Conservation (phyloP, 2,797 vertebrate species). For the Varecia variegata region DNA sequence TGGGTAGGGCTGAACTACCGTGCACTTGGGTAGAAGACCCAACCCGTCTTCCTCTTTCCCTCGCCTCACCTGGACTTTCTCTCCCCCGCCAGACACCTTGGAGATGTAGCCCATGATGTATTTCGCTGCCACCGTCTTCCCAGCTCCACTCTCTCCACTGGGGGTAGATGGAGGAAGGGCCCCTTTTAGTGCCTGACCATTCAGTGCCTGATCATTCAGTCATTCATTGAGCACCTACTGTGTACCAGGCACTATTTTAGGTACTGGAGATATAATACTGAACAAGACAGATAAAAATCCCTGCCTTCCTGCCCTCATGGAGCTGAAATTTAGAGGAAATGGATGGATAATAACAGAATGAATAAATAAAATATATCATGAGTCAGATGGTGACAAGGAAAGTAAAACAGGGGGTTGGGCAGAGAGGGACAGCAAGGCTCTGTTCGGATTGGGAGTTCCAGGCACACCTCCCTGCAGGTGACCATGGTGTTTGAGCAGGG, state of each 20-base stretch:
- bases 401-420: background rate
- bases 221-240: background rate
- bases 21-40: too few relatives aligned
- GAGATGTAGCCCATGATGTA: constrained; percentile 99
- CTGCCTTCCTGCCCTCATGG: background rate
- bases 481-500: background rate
- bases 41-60: background rate
- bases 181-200: background rate
- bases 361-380: background rate
- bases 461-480: background rate
- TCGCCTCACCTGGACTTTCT: constrained; percentile 95
- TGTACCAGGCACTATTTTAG: background rate
- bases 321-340: background rate
- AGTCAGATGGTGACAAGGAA: background rate
- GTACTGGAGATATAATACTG: background rate
- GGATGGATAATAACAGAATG: background rate
- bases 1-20: background rate
- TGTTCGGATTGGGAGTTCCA: background rate
- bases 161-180: background rate
- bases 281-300: background rate
- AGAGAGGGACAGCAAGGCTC: background rate
- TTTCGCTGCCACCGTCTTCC: constrained; percentile 98
- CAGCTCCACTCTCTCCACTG: constrained; percentile 96
- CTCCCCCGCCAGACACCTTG: constrained; percentile 96
- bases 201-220: background rate